phyloP scores from a whole-genome alignment of 2,113 vertebrate species.

The Ivindomyrus marchei region DNA sequence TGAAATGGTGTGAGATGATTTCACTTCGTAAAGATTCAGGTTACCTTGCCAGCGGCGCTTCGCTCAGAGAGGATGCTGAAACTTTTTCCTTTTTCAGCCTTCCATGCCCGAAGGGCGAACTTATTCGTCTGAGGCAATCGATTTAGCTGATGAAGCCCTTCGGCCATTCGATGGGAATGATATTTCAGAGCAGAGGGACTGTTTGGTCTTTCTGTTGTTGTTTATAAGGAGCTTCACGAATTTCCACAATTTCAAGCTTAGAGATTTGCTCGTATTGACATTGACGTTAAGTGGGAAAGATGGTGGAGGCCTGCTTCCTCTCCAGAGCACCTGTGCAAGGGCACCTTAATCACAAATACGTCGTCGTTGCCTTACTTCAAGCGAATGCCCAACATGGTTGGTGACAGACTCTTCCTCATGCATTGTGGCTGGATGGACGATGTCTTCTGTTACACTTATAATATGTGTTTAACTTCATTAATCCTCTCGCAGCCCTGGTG shows the following conservation, averaged over 20 bases:
- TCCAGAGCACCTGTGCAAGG: neutral
- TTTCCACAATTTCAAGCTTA: neutral
- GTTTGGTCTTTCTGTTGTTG: neutral
- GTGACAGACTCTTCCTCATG: neutral
- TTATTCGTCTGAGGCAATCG: conserved; percentile 6
- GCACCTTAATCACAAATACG: neutral
- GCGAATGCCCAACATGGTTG: neutral
- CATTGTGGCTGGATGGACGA: neutral
- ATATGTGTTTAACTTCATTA: neutral
- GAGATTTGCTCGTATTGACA: neutral
- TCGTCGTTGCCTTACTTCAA: neutral
- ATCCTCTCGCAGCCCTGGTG: neutral
- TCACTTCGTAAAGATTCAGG: neutral
- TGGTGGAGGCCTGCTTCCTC: neutral
- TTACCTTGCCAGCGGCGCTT: neutral
- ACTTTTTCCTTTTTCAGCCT: neutral
- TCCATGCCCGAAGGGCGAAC: neutral
- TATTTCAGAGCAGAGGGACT: neutral
- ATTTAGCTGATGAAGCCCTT: neutral
- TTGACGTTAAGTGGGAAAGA: neutral
- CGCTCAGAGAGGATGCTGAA: neutral
- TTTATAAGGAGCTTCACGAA: neutral
- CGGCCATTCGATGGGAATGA: neutral
- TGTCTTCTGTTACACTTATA: neutral
- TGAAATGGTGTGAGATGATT: neutral